These are phyloP conservation scores for Tetragnatha versicolor DNA, from an alignment of 1,140 invertebrate genomes.

Conservation along the genomic window DNA sequence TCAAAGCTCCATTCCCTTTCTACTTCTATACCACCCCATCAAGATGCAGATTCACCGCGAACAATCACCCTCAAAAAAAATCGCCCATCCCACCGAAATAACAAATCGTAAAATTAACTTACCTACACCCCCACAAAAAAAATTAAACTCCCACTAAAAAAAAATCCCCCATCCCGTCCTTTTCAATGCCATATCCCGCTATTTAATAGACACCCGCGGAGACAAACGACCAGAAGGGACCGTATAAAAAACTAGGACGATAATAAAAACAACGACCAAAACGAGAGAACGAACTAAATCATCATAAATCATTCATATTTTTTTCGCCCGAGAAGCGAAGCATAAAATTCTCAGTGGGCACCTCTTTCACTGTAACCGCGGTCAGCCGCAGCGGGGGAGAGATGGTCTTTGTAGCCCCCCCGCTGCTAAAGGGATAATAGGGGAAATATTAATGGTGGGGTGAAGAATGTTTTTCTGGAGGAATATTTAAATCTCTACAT, in stretches of 20 bases:
- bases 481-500: slow-evolving; percentile 11
- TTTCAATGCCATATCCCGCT: slow-evolving; percentile 36
- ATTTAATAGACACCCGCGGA: slow-evolving; percentile 46
- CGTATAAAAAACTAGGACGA: background rate
- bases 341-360: slow-evolving; percentile 53
- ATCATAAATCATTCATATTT: slow-evolving; percentile 53
- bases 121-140: too few relatives aligned
- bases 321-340: slow-evolving; percentile 43
- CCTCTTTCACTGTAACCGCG: slow-evolving; percentile 49
- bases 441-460: background rate
- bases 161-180: slow-evolving; percentile 3
- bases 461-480: slow-evolving; percentile 5
- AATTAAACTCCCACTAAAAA: too few relatives aligned
- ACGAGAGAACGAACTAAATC: slow-evolving; percentile 39
- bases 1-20: too few relatives aligned
- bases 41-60: too few relatives aligned
- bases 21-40: too few relatives aligned
- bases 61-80: slow-evolving; percentile 23
- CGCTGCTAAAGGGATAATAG: background rate
- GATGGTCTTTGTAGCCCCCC: background rate
- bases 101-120: slow-evolving; percentile 35
- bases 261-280: background rate
- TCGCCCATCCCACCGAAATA: background rate
- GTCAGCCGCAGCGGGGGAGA: slow-evolving; percentile 40
- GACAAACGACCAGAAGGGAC: slow-evolving; percentile 33